Percentiles rank a stretch among this genome's conserved stretches.
Evolutionary conservation across 2,888 invertebrate genomes (phyloP).

Genomic region (Urechis unicinctus): DNA sequence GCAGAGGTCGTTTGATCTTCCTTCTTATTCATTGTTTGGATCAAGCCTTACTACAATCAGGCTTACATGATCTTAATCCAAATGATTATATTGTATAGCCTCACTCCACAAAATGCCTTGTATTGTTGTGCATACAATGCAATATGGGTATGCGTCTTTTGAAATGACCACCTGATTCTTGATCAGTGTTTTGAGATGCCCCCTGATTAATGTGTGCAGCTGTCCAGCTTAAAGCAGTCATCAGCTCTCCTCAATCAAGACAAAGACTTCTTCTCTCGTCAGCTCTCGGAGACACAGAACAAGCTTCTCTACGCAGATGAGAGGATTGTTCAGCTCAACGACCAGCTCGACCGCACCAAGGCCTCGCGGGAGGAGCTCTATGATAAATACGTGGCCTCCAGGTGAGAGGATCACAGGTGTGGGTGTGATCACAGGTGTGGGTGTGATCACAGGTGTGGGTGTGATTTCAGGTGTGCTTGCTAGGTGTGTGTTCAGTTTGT

Average conservation of each 20-base stretch:
- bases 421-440: not conserved
- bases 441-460: not conserved
- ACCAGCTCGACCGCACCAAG: constrained; percentile 45
- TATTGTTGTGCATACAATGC: no score
- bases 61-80: not conserved
- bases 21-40: no score
- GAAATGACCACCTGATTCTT: not conserved
- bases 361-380: constrained; percentile 47
- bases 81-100: no score
- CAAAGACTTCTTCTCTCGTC: constrained; percentile 47
- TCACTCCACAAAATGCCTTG: no score
- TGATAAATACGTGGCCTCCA: constrained; percentile 49
- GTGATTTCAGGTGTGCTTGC: no score
- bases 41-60: no score
- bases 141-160: no score
- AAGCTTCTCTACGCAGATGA: constrained; percentile 39
- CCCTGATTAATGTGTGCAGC: constrained; percentile 19
- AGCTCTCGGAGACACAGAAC: constrained; percentile 35
- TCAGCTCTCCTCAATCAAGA: constrained; percentile 43
- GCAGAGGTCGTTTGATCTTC: no score
- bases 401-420: constrained; percentile 24
- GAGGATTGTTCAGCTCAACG: constrained; percentile 30
- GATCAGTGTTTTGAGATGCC: not conserved
- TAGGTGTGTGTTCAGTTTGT: no score
- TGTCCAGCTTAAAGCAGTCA: constrained; percentile 36